Conservation (phyloP, 2,888 invertebrate genomes). For the Pollenia angustigena region DNA sequence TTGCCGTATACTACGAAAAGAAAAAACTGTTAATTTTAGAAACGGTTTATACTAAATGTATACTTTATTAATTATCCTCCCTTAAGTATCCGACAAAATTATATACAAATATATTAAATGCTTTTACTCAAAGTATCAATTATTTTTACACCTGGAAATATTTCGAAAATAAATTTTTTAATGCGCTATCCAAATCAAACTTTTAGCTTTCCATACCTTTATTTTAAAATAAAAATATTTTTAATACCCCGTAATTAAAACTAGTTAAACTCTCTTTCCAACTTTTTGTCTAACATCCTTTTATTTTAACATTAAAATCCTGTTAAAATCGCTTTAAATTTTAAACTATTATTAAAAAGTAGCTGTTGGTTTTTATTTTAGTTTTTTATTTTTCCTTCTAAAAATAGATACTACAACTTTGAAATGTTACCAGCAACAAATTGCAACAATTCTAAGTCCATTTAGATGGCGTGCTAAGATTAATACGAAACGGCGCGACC, state of each 20-base stretch:
- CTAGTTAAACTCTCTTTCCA: neutral
- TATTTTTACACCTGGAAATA: too few relatives aligned
- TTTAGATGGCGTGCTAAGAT: slow-evolving; percentile 77
- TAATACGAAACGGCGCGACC: slow-evolving; percentile 74
- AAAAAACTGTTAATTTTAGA: too few relatives aligned
- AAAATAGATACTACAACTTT: slow-evolving; percentile 20
- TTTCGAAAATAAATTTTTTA: too few relatives aligned
- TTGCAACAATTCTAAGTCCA: slow-evolving; percentile 76
- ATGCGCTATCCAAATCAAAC: too few relatives aligned
- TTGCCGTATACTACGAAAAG: too few relatives aligned
- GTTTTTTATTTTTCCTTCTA: neutral
- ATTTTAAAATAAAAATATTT: too few relatives aligned
- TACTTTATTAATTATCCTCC: too few relatives aligned
- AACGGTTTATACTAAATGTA: too few relatives aligned
- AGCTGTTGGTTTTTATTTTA: neutral
- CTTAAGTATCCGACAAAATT: too few relatives aligned
- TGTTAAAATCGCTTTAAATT: slow-evolving; percentile 48
- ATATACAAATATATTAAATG: too few relatives aligned
- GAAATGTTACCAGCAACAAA: slow-evolving; percentile 67
- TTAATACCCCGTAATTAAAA: slow-evolving; percentile 1
- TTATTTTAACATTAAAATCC: neutral
- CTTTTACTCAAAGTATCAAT: too few relatives aligned
- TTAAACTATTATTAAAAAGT: slow-evolving; percentile 17
- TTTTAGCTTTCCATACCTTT: too few relatives aligned
- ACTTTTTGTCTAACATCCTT: neutral